phyloP scores from a whole-genome alignment of 2,113 vertebrate genomes.

The Salminus brasiliensis region DNA sequence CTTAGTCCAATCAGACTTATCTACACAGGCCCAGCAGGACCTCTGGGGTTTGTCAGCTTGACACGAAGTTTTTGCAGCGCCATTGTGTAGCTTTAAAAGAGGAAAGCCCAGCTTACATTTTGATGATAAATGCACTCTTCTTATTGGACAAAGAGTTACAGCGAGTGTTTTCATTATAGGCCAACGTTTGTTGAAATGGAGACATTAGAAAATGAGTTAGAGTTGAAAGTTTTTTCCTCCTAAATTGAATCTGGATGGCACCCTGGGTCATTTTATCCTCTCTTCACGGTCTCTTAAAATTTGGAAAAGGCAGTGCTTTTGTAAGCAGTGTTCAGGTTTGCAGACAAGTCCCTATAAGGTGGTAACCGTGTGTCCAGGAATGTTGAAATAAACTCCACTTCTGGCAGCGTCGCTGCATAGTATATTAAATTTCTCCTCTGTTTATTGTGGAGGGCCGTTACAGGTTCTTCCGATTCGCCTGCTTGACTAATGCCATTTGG shows the following conservation, averaged over 20 bases:
- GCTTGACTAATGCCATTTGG: slow-evolving; percentile 18
- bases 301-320: slow-evolving; percentile 30
- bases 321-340: slow-evolving; percentile 51
- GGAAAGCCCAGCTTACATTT: slow-evolving; percentile 28
- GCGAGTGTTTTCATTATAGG: neutral
- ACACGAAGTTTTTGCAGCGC: slow-evolving; percentile 30
- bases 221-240: slow-evolving; percentile 9
- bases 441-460: slow-evolving; percentile 38
- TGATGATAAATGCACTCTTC: slow-evolving; percentile 11
- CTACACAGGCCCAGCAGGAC: neutral
- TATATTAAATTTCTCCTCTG: slow-evolving; percentile 60
- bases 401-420: slow-evolving; percentile 58
- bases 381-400: slow-evolving; percentile 66
- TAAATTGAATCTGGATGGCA: slow-evolving; percentile 19
- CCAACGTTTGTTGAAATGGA: neutral
- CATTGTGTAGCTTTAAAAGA: slow-evolving; percentile 13
- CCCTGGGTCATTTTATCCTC: neutral
- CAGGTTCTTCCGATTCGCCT: slow-evolving; percentile 35
- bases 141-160: neutral
- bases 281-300: slow-evolving; percentile 26
- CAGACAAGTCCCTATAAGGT: slow-evolving; percentile 73
- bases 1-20: slow-evolving; percentile 7
- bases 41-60: slow-evolving; percentile 42
- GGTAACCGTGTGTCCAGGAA: slow-evolving; percentile 59
- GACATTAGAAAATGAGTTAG: slow-evolving; percentile 3